Conservation (phyloP, 2,797 vertebrate genomes). For the Xerus rutilus region DNA sequence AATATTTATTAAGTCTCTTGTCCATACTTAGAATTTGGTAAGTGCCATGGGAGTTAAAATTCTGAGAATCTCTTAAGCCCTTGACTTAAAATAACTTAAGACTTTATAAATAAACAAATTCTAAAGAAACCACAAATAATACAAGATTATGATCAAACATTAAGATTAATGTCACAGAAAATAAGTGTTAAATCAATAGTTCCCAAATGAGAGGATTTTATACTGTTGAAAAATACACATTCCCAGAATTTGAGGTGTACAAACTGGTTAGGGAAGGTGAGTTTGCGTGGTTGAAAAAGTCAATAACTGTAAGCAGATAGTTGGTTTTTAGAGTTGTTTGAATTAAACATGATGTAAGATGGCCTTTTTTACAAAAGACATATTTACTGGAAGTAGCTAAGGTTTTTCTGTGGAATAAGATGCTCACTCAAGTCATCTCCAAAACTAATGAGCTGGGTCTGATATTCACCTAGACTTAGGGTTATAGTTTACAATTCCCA, state of each 20-base stretch:
- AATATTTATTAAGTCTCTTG: background rate
- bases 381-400: background rate
- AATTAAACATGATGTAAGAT: conserved; percentile 22
- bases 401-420: background rate
- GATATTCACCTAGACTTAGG: background rate
- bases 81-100: background rate
- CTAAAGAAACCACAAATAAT: background rate
- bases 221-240: background rate
- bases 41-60: background rate
- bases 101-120: conserved; percentile 18
- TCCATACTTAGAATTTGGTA: background rate
- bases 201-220: background rate
- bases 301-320: background rate
- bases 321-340: background rate
- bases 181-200: conserved; percentile 12
- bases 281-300: background rate
- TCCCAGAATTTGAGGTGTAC: background rate
- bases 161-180: conserved; percentile 48
- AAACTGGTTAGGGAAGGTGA: background rate
- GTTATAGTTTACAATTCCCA: background rate
- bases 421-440: background rate
- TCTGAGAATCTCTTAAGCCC: conserved; percentile 15
- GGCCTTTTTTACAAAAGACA: background rate
- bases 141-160: background rate
- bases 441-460: background rate